Conservation (phyloP, 2,888 invertebrate species). For the Tenthredo livida region DNA sequence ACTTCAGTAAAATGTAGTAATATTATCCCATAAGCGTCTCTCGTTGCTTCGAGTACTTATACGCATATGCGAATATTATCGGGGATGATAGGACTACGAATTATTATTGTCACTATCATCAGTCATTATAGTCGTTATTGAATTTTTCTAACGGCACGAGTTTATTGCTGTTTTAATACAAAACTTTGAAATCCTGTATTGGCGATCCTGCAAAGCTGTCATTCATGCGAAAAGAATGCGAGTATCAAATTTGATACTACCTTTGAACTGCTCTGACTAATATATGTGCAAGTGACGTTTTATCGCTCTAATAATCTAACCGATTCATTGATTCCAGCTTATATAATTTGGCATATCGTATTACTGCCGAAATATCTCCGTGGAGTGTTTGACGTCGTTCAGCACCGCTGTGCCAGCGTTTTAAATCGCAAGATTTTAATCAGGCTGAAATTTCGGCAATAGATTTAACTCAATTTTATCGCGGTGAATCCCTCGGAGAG, state of each 20-base stretch:
- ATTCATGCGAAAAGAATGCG: not conserved
- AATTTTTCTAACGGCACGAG: not conserved
- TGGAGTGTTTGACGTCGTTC: not conserved
- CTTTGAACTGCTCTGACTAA: not conserved
- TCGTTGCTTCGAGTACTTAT: not conserved
- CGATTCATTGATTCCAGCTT: not conserved
- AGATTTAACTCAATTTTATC: slow-evolving; percentile 11
- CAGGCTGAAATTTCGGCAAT: not conserved
- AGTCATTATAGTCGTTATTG: not conserved
- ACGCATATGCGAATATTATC: not conserved
- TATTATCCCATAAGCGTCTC: not conserved
- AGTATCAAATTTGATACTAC: not conserved
- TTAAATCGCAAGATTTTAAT: slow-evolving; percentile 24
- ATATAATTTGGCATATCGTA: not conserved
- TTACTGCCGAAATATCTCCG: slow-evolving; percentile 1
- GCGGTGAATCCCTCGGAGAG: not conserved
- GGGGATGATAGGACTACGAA: not conserved
- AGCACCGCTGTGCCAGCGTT: not conserved
- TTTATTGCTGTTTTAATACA: not conserved
- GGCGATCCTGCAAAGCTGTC: not conserved
- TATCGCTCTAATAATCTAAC: not conserved
- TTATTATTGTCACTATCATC: not conserved
- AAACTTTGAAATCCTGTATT: not conserved
- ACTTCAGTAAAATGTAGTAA: not conserved
- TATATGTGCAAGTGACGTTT: not conserved